Percentiles rank a stretch among this genome's conserved stretches.
Evolutionary conservation across 1,140 invertebrate species (phyloP).

Genomic region (Cryptotermes secundus): DNA sequence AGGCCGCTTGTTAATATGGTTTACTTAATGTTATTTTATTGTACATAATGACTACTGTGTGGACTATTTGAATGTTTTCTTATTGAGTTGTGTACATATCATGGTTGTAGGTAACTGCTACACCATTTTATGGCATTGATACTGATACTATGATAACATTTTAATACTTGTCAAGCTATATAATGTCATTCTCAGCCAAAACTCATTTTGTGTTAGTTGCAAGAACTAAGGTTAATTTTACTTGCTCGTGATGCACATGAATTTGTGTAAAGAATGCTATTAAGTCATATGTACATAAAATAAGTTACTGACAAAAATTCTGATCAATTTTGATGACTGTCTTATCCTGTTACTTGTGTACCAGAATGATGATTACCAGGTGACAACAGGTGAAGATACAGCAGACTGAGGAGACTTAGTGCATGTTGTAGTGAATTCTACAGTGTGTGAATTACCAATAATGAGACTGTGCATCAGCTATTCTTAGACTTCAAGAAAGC

Average conservation of each 20-base stretch:
- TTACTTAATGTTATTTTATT: not conserved
- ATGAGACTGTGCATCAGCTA: no score
- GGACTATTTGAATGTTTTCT: not conserved
- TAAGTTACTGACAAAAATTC: not conserved
- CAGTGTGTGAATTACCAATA: no score
- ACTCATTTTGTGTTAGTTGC: not conserved
- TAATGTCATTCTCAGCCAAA: not conserved
- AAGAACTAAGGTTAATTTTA: not conserved
- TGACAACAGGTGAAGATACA: no score
- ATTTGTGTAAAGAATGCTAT: not conserved
- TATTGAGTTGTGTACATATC: not conserved
- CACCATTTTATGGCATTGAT: not conserved
- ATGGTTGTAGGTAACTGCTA: not conserved
- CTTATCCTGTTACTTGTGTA: not conserved
- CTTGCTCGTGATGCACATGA: not conserved
- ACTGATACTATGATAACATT: not conserved
- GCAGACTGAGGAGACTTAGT: no score
- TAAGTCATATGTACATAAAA: constrained; percentile 3
- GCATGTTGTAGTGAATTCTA: no score
- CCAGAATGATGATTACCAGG: not conserved
- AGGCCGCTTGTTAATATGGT: no score
- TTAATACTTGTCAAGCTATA: constrained; percentile 1
- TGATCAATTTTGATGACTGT: not conserved
- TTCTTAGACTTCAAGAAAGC: no score
- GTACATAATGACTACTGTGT: not conserved